Percentiles rank a stretch among this genome's conserved stretches.
Conservation (phyloP, 92 coral and sea anemone genomes). For the Galaxea fascicularis region DNA sequence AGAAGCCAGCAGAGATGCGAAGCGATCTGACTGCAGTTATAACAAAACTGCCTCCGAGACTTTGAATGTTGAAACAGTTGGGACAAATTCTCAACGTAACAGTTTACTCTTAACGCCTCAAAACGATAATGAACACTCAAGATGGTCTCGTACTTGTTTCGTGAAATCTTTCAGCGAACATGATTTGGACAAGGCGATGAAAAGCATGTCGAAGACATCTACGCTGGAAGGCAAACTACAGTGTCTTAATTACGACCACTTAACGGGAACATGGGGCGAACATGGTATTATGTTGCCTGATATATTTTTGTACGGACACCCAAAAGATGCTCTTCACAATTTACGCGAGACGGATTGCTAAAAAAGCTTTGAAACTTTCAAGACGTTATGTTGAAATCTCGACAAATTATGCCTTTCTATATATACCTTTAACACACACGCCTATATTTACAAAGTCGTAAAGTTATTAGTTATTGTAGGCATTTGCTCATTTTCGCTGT, state of each 20-base stretch:
- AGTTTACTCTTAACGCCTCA: not conserved
- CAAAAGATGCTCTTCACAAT: not conserved
- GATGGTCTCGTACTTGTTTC: not conserved
- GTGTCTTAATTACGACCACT: not conserved
- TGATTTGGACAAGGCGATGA: not conserved
- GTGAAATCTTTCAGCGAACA: not conserved
- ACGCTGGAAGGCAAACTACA: not conserved
- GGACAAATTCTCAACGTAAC: not conserved
- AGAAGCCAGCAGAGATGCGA: not conserved
- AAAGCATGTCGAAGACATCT: not conserved
- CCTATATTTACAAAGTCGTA: no score
- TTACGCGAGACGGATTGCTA: conserved; percentile 8
- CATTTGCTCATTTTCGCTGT: no score
- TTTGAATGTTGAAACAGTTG: not conserved
- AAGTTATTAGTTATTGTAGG: no score
- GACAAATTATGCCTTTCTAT: no score
- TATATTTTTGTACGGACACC: not conserved
- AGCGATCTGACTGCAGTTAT: not conserved
- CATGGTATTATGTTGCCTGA: not conserved
- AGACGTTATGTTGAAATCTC: not conserved
- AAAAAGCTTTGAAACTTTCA: not conserved
- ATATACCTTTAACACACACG: no score
- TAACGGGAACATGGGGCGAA: not conserved
- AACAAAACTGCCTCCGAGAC: no score
- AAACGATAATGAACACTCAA: not conserved